Evolutionary conservation across 2,113 vertebrate genomes (phyloP), one percentile per base, ranked within the genome.

Genomic region (Tyrannus savana): DNA sequence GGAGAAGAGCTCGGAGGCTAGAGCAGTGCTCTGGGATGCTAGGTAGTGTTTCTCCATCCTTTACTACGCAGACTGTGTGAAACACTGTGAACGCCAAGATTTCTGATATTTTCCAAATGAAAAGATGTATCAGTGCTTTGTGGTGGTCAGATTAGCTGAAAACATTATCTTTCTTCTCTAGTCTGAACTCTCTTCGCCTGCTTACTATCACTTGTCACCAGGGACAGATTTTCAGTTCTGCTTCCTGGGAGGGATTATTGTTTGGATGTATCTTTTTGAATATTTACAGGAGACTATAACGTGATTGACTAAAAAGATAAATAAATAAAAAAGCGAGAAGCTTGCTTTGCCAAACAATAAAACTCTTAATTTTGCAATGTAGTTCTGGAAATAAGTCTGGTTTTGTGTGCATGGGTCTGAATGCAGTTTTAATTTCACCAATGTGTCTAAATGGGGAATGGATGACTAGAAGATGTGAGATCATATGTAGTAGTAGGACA

Each of bases 341-440:
- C 81, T 96, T 94, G 63, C 28, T 87, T 92, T 85, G 67, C 15
- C 15, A 19, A 50, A 31, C 55, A 56, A 63, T 77, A 84, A 33
- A 60, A 69, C 31, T 68, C 39, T 59, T 85, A 85, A 79, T 58
- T 85, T 90, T 89, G 59, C 66, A 79, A 1, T 46, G 21, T 62
- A 37, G 75, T 85, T 96, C 77, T 88, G 49, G 67, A 69, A 66
- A 63, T 76, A 79, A 33, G 18, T 46, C 19, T 73, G 27, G 5
- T 6, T 89, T 94, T 94, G 16, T n/a, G 39, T 81, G 24, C 28
- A 7, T 14, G 49, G 28, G 28, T 94, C 42, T 89, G 41, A 50
- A 58, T 52, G 28, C 5, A 49, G 63, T 95, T 90, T 84, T 97
- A 82, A 55, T 94, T 97, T 93, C 86, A 94, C 49, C 21, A 18